These are phyloP conservation scores for Caenorhabditis macrosperma DNA, from an alignment of 2,888 invertebrate genomes.

Conservation along the genomic window DNA sequence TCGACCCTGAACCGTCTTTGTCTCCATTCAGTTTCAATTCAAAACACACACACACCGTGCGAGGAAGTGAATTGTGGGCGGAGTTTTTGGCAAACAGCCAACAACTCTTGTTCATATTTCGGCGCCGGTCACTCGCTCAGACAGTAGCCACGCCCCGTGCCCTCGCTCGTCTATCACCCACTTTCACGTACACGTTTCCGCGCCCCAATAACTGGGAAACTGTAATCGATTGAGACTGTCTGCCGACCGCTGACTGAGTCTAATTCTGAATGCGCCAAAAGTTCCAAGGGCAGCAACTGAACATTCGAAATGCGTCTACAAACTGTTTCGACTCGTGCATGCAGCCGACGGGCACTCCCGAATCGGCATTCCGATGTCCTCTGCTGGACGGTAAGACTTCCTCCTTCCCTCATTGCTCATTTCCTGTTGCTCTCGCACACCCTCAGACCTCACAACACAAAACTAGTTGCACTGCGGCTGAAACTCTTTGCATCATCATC, in stretches of 20 bases:
- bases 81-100: conserved; percentile 33
- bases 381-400: conserved; percentile 42
- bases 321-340: conserved; percentile 37
- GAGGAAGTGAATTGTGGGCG: conserved; percentile 30
- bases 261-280: conserved; percentile 47
- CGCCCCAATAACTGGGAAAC: conserved; percentile 13
- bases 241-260: conserved; percentile 6
- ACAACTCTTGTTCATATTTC: conserved; percentile 7
- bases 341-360: conserved; percentile 31
- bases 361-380: conserved; percentile 35
- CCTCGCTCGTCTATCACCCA: conserved; percentile 15
- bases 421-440: conserved; percentile 8
- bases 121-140: conserved; percentile 19
- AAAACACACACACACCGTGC: conserved; percentile 19
- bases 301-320: conserved; percentile 49
- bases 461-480: not conserved
- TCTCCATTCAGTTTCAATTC: conserved; percentile 15
- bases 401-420: not conserved
- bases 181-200: conserved; percentile 37
- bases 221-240: conserved; percentile 1
- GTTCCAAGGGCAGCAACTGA: conserved; percentile 40
- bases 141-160: conserved; percentile 22
- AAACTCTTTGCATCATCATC: not conserved
- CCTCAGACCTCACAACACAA: conserved; percentile 9
- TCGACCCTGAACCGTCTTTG: conserved; percentile 49